Conservation (phyloP, 2,797 vertebrate species). For the Alfaro cultratus region DNA sequence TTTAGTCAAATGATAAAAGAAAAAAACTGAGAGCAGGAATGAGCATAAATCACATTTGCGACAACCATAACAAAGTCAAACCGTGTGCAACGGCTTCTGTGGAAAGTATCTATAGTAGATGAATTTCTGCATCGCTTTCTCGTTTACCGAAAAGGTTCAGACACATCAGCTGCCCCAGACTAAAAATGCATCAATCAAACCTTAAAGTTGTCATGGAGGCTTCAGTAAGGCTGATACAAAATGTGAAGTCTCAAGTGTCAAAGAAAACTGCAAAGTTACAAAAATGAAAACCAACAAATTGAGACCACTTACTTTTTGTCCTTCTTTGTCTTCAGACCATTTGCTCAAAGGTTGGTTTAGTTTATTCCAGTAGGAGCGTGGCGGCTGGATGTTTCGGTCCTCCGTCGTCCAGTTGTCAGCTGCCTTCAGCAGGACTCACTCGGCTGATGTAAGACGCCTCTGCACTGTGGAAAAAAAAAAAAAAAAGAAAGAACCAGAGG, state of each 20-base stretch:
- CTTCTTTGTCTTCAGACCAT: slow-evolving; percentile 70
- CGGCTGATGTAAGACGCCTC: slow-evolving; percentile 96
- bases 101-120: slow-evolving; percentile 46
- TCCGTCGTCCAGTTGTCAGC: slow-evolving; percentile 50
- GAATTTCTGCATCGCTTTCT: slow-evolving; percentile 54
- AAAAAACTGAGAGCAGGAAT: slow-evolving; percentile 12
- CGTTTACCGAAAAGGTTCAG: slow-evolving; percentile 56
- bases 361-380: slow-evolving; percentile 65
- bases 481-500: slow-evolving; percentile 11
- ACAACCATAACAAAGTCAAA: slow-evolving; percentile 29
- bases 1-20: slow-evolving; percentile 1
- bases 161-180: neutral
- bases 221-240: slow-evolving; percentile 10
- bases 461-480: slow-evolving; percentile 69
- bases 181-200: slow-evolving; percentile 12
- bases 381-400: slow-evolving; percentile 46
- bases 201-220: neutral
- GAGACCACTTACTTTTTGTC: slow-evolving; percentile 59
- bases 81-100: slow-evolving; percentile 21
- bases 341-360: slow-evolving; percentile 58
- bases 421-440: slow-evolving; percentile 61
- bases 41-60: slow-evolving; percentile 11
- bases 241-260: neutral
- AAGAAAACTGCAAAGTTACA: neutral
- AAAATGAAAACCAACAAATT: neutral